phyloP scores from a whole-genome alignment of 1,140 invertebrate genomes.

The Plectrocnemia conspersa region DNA sequence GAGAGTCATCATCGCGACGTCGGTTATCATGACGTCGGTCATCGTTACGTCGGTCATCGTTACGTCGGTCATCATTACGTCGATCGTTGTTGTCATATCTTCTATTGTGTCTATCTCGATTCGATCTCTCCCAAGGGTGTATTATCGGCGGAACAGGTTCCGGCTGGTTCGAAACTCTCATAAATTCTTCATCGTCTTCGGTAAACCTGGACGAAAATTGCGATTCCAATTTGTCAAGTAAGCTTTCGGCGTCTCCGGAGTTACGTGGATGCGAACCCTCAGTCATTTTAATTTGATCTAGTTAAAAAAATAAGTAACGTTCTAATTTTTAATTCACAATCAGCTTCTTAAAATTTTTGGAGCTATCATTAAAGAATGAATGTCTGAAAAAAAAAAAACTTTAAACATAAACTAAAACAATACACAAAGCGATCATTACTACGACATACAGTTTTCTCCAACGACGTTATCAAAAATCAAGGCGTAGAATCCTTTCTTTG shows the following conservation, averaged over 20 bases:
- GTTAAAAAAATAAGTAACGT: constrained; percentile 12
- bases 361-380: constrained; percentile 37
- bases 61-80: background rate
- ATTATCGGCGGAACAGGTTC: constrained; percentile 43
- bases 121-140: constrained; percentile 25
- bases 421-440: background rate
- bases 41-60: constrained; percentile 5
- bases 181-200: constrained; percentile 47
- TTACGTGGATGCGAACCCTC: too few relatives aligned
- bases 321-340: constrained; percentile 5
- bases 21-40: background rate
- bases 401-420: background rate
- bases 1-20: background rate
- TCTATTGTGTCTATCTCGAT: background rate
- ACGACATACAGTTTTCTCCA: constrained; percentile 48
- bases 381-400: constrained; percentile 38
- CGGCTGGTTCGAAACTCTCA: constrained; percentile 44
- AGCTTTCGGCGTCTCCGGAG: constrained; percentile 42
- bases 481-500: constrained; percentile 43
- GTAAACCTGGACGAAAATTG: constrained; percentile 46
- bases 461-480: constrained; percentile 46
- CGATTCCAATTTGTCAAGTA: constrained; percentile 44
- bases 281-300: constrained; percentile 37
- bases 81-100: background rate
- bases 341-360: constrained; percentile 28